phyloP scores from a whole-genome alignment of 2,113 vertebrate genomes.

The Nycticebus coucang region DNA sequence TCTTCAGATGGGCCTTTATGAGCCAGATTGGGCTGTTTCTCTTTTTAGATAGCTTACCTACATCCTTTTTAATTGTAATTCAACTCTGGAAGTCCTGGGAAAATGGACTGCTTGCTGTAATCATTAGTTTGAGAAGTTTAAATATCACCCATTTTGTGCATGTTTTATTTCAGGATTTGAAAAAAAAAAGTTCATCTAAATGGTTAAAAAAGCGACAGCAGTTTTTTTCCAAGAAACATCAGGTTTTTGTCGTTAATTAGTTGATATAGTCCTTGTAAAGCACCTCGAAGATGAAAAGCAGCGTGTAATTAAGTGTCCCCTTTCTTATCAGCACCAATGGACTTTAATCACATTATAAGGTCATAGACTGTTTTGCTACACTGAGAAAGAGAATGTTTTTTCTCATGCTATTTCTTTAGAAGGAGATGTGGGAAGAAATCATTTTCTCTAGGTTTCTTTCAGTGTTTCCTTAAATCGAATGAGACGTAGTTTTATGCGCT shows the following conservation, averaged over 20 bases:
- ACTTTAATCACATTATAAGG: constrained; percentile 71
- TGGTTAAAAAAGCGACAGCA: constrained; percentile 38
- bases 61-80: constrained; percentile 45
- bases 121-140: constrained; percentile 70
- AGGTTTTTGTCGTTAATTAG: constrained; percentile 70
- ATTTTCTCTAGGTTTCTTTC: neutral
- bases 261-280: constrained; percentile 66
- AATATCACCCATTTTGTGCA: constrained; percentile 66
- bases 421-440: constrained; percentile 16
- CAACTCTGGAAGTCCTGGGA: constrained; percentile 40
- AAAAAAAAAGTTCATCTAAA: constrained; percentile 57
- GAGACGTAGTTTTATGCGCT: neutral
- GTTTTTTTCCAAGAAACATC: constrained; percentile 66
- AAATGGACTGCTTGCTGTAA: constrained; percentile 55
- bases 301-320: constrained; percentile 54
- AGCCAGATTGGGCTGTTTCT: constrained; percentile 17
- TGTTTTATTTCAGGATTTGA: constrained; percentile 40
- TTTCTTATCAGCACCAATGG: constrained; percentile 51
- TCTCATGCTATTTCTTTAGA: constrained; percentile 23
- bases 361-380: constrained; percentile 51
- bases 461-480: neutral
- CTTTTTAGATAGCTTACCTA: constrained; percentile 43
- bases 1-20: constrained; percentile 33
- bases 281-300: constrained; percentile 59
- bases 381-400: neutral